A percentile compares a stretch with the other conserved stretches of the same genome.
These are phyloP conservation scores for Hippocampus mohnikei DNA, from an alignment of 2,113 vertebrate species.

Conservation along the genomic window DNA sequence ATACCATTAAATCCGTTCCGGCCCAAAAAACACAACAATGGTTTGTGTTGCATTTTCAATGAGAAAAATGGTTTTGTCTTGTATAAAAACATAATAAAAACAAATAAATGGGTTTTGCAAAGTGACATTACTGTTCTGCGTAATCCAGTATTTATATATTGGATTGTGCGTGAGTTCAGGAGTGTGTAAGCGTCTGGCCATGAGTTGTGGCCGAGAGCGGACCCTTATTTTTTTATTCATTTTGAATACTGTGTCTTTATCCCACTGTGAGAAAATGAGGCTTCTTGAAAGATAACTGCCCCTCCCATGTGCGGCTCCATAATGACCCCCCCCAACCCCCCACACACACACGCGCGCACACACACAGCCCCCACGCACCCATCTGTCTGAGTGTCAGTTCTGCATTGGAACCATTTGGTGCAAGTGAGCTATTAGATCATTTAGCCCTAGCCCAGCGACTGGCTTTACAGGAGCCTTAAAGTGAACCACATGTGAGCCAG, in stretches of 20 bases:
- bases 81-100: too few relatives aligned
- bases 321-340: slow-evolving; percentile 29
- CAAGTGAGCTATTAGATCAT: slow-evolving; percentile 35
- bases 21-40: too few relatives aligned
- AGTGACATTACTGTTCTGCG: too few relatives aligned
- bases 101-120: too few relatives aligned
- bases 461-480: slow-evolving; percentile 41
- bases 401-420: slow-evolving; percentile 60
- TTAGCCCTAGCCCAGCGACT: slow-evolving; percentile 44
- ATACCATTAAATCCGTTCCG: too few relatives aligned
- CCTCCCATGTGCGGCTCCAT: slow-evolving; percentile 36
- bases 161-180: too few relatives aligned
- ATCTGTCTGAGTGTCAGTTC: slow-evolving; percentile 38
- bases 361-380: background rate
- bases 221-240: background rate
- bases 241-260: background rate
- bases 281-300: slow-evolving; percentile 34
- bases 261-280: slow-evolving; percentile 35
- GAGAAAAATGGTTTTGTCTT: too few relatives aligned
- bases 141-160: too few relatives aligned
- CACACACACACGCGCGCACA: background rate
- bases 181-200: background rate
- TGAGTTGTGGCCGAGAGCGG: background rate
- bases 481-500: slow-evolving; percentile 19
- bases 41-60: too few relatives aligned